These are phyloP conservation scores for Eumaeus atala DNA, from an alignment of 1,140 invertebrate genomes.

Conservation along the genomic window DNA sequence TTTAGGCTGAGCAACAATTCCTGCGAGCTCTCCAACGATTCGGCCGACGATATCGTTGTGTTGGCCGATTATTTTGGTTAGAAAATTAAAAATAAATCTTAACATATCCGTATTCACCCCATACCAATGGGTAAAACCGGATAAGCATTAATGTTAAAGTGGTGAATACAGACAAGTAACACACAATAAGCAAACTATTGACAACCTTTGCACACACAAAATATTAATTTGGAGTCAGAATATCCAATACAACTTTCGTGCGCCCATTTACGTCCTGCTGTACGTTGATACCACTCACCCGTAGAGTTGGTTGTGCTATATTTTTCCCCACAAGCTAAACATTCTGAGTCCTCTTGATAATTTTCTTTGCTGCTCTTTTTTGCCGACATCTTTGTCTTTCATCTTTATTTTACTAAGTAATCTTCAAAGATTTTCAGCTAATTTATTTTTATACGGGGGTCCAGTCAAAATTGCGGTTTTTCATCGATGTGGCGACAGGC, in stretches of 20 bases:
- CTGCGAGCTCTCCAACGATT: too few relatives aligned
- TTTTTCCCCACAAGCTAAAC: constrained; percentile 8
- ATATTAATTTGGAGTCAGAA: not conserved
- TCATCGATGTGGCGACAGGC: constrained; percentile 1
- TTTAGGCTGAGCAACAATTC: too few relatives aligned
- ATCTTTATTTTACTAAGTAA: not conserved
- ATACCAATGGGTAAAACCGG: constrained; percentile 2
- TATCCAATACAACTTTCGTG: constrained; percentile 10
- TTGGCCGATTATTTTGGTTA: too few relatives aligned
- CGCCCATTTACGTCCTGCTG: constrained; percentile 8
- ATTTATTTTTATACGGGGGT: constrained; percentile 8
- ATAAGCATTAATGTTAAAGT: not conserved
- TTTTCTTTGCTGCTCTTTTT: not conserved
- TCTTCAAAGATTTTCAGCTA: not conserved
- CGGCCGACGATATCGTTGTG: too few relatives aligned
- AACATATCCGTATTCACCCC: not conserved
- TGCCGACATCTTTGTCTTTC: constrained; percentile 1
- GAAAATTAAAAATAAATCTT: too few relatives aligned
- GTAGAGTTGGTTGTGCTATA: constrained; percentile 6
- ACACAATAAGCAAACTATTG: not conserved
- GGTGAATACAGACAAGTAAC: not conserved
- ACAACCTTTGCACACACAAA: not conserved
- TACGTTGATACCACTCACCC: constrained; percentile 11
- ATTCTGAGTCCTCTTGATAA: constrained; percentile 6
- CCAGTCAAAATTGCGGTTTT: constrained; percentile 10